Percentiles rank a stretch among this genome's conserved stretches.
These are phyloP conservation scores for Drosophila acutilabella DNA, from an alignment of 2,888 invertebrate genomes.

Conservation along the genomic window DNA sequence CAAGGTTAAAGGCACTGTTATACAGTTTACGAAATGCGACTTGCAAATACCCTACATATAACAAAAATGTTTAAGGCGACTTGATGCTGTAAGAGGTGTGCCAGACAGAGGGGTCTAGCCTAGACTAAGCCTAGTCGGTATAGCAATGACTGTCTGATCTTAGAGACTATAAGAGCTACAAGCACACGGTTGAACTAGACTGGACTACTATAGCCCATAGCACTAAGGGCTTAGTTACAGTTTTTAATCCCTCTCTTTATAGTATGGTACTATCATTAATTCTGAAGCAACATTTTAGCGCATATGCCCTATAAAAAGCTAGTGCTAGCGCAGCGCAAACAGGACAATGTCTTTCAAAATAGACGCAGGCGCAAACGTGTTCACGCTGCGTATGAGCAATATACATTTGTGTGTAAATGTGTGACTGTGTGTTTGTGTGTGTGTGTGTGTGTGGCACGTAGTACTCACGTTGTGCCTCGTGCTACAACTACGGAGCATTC, in stretches of 20 bases:
- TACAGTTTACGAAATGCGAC: neutral
- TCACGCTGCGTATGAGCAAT: constrained; percentile 61
- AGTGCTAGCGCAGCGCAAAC: constrained; percentile 17
- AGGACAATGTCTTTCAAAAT: constrained; percentile 66
- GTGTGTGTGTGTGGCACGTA: constrained; percentile 32
- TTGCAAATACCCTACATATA: constrained; percentile 9
- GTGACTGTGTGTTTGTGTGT: constrained; percentile 6
- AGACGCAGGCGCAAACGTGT: constrained; percentile 66
- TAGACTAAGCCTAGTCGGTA: constrained; percentile 18
- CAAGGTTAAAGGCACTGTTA: constrained; percentile 39
- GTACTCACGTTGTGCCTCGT: constrained; percentile 47
- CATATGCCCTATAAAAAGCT: neutral
- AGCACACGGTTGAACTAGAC: too few relatives aligned
- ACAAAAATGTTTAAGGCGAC: too few relatives aligned
- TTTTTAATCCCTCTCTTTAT: too few relatives aligned
- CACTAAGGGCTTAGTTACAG: too few relatives aligned
- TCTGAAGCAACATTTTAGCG: neutral
- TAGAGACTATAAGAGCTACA: too few relatives aligned
- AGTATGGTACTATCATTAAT: too few relatives aligned
- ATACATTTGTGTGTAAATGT: constrained; percentile 13
- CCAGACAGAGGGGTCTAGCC: too few relatives aligned
- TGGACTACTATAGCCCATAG: too few relatives aligned
- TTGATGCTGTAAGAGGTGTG: too few relatives aligned
- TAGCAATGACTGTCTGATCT: too few relatives aligned
- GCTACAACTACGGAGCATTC: constrained; percentile 33